phyloP scores from a whole-genome alignment of 2,797 vertebrate genomes.

The Alectoris magna region DNA sequence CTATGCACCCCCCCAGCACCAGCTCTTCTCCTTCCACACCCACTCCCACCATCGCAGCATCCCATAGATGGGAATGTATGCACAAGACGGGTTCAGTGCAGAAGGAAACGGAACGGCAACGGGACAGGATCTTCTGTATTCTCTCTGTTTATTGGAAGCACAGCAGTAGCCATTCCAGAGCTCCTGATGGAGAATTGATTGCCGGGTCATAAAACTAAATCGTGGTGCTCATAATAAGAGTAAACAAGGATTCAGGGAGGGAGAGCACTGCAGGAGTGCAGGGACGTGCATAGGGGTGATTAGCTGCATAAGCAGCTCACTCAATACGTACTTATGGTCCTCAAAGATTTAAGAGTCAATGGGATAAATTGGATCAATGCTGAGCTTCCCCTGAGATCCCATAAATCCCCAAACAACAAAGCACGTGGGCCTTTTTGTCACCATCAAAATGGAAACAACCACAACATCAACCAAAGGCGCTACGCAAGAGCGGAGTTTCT shows the following conservation, averaged over 20 bases:
- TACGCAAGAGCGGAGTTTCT: background rate
- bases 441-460: background rate
- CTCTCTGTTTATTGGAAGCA: constrained; percentile 66
- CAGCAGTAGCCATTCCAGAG: constrained; percentile 60
- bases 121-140: constrained; percentile 31
- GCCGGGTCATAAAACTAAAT: constrained; percentile 71
- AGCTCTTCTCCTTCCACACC: background rate
- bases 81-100: rapidly evolving
- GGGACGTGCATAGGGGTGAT: background rate
- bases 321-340: background rate
- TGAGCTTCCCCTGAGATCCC: constrained; percentile 18
- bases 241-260: background rate
- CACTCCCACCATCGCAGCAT: background rate
- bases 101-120: background rate
- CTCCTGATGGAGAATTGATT: constrained; percentile 68
- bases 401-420: background rate
- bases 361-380: constrained; percentile 19
- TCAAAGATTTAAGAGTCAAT: constrained; percentile 10
- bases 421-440: background rate
- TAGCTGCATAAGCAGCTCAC: background rate
- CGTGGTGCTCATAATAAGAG: constrained; percentile 39
- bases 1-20: background rate
- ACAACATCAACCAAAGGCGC: background rate
- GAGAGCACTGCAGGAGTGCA: background rate
- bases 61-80: background rate